Base-by-base conservation (phyloP, 2,113 vertebrate genomes). In the Percina caprodes region DNA sequence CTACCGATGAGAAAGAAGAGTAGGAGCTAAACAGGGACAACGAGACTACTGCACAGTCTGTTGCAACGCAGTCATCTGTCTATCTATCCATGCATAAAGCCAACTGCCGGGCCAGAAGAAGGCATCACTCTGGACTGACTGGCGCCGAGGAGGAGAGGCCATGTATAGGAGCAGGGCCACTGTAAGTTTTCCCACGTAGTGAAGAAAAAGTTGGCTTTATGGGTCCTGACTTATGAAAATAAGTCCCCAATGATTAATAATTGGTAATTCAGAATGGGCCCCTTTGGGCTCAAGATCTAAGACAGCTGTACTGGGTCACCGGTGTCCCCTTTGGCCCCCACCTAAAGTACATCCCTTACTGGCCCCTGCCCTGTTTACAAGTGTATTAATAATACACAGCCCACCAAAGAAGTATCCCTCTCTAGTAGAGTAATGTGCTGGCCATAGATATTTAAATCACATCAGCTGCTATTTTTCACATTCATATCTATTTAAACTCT, bases 91-190 rank as follows among this genome's bases (percentile, higher is more conserved):
- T 74, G 80, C 72, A 15, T 48, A 67, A 69, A 48, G 79, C 82
- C 90, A 86, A 82, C 89, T 94, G 87, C 85, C 88, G 87, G 89
- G 78, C 79, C 83, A 56, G 55, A 87, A 84, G 89, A 81, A 88
- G 90, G 74, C 86, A 82, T 84, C 75, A 60, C 71, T 86, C 85
- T 68, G 92, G 92, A 90, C 91, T 79, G 75, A 33, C 54, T 87
- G 93, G 91, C 91, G 89, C 92, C 92, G 4, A 73, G 33, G 73
- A 82, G 61, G 46, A 74, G 83, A 51, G 24, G 74, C 88, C 91
- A 88, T 85, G 79, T 92, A 80, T 84, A 91, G 92, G 80, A 88
- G 23, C 83, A 51, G 67, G 59, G 58, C 51, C 14, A 26, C 84
- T 62, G 68, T 42, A 77, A 45, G 45, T 77, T 87, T 90, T 86